These are phyloP conservation scores for Thecophora atra DNA, from an alignment of 2,888 invertebrate genomes.

Conservation along the genomic window DNA sequence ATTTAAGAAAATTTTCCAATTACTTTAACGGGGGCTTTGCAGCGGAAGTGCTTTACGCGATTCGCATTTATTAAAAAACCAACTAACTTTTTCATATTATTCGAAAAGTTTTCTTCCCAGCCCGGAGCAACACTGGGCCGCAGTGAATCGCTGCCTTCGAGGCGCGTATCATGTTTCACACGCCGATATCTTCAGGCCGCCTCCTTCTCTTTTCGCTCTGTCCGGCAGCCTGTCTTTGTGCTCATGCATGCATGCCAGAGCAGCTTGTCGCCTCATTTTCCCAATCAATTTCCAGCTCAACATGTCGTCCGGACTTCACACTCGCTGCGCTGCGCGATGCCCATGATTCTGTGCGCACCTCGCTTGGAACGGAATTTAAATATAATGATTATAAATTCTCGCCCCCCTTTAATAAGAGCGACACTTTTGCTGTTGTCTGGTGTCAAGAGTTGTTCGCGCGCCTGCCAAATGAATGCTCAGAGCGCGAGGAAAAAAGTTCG, in stretches of 20 bases:
- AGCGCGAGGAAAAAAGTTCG: not conserved
- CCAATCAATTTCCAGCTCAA: conserved; percentile 36
- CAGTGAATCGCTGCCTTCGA: not conserved
- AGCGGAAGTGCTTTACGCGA: too few relatives aligned
- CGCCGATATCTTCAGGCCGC: conserved; percentile 12
- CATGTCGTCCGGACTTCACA: conserved; percentile 4
- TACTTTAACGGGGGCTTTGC: too few relatives aligned
- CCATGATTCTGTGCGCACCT: conserved; percentile 4
- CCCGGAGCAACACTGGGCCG: too few relatives aligned
- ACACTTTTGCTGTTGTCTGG: conserved; percentile 45
- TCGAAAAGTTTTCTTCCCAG: too few relatives aligned
- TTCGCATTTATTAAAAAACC: too few relatives aligned
- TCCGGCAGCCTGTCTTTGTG: conserved; percentile 12
- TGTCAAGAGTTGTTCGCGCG: conserved; percentile 47
- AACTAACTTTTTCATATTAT: too few relatives aligned
- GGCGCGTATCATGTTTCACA: conserved; percentile 19
- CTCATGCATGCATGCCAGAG: too few relatives aligned
- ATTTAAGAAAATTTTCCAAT: too few relatives aligned
- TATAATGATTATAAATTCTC: conserved; percentile 48
- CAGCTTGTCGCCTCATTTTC: conserved; percentile 15
- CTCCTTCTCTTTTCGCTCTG: not conserved
- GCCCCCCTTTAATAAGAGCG: conserved; percentile 46
- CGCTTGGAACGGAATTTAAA: conserved; percentile 42
- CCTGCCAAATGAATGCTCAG: not conserved
- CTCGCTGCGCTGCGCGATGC: conserved; percentile 2